phyloP scores from a whole-genome alignment of 2,888 invertebrate species.

The Odontocolon sp. region DNA sequence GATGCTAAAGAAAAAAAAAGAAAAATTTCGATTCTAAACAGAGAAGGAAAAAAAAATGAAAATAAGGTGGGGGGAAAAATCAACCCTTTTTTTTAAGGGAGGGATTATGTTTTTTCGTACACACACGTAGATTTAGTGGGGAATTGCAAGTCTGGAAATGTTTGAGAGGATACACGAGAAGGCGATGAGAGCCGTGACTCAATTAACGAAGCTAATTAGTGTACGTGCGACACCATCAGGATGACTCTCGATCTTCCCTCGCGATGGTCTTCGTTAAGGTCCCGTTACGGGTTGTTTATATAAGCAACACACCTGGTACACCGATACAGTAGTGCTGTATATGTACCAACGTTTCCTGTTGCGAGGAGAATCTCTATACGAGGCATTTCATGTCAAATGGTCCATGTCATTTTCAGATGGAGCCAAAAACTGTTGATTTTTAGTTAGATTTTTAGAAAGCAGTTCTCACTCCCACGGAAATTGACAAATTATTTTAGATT shows the following conservation, averaged over 20 bases:
- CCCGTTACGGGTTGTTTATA: constrained; percentile 26
- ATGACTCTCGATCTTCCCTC: constrained; percentile 28
- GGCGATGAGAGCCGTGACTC: constrained; percentile 22
- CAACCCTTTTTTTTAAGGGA: no score
- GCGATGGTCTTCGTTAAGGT: constrained; percentile 39
- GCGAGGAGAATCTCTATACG: not conserved
- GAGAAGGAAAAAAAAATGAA: not conserved
- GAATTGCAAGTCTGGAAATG: not conserved
- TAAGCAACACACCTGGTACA: constrained; percentile 6
- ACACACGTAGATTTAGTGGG: not conserved
- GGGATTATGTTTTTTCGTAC: not conserved
- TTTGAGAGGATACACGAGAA: constrained; percentile 8
- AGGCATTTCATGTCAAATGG: no score
- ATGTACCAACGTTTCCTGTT: constrained; percentile 2
- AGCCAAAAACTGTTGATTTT: no score
- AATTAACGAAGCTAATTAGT: constrained; percentile 52
- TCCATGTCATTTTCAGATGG: no score
- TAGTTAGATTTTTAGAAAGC: no score
- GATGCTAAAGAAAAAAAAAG: not conserved
- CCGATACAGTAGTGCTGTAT: not conserved
- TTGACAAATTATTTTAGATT: no score
- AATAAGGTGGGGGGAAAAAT: no score
- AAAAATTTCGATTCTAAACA: not conserved
- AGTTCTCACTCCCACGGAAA: no score
- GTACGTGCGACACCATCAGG: constrained; percentile 25